Conservation (phyloP, 2,797 vertebrate genomes). For the Peromyscus nudipes region DNA sequence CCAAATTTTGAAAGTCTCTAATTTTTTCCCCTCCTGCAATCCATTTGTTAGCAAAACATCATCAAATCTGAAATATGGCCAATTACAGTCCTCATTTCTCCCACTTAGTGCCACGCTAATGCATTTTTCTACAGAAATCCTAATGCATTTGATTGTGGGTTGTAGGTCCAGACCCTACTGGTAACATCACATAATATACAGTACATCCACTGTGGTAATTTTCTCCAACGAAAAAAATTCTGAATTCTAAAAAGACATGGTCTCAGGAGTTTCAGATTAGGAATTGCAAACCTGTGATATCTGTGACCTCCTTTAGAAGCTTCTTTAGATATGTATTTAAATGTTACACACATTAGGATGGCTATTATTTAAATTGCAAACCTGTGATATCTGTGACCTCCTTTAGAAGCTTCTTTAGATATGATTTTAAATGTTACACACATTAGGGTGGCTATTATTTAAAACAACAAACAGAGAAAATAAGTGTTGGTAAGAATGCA, state of each 20-base stretch:
- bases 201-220: not conserved
- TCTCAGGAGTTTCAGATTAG: not conserved
- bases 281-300: not conserved
- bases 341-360: not conserved
- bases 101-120: not conserved
- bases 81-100: constrained; percentile 30
- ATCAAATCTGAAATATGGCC: constrained; percentile 40
- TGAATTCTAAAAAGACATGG: not conserved
- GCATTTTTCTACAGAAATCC: constrained; percentile 51
- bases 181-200: not conserved
- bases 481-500: not conserved
- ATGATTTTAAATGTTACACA: not conserved
- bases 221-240: constrained; percentile 25
- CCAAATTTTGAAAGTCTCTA: not conserved
- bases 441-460: not conserved
- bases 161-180: not conserved
- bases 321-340: constrained; percentile 36
- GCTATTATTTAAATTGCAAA: not conserved
- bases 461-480: not conserved
- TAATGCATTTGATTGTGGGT: constrained; percentile 18
- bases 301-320: not conserved
- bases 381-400: not conserved
- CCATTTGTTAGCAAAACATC: constrained; percentile 23
- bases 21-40: not conserved
- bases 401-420: constrained; percentile 16